These are phyloP conservation scores for Agelaius phoeniceus DNA, from an alignment of 2,113 vertebrate species.

Conservation along the genomic window DNA sequence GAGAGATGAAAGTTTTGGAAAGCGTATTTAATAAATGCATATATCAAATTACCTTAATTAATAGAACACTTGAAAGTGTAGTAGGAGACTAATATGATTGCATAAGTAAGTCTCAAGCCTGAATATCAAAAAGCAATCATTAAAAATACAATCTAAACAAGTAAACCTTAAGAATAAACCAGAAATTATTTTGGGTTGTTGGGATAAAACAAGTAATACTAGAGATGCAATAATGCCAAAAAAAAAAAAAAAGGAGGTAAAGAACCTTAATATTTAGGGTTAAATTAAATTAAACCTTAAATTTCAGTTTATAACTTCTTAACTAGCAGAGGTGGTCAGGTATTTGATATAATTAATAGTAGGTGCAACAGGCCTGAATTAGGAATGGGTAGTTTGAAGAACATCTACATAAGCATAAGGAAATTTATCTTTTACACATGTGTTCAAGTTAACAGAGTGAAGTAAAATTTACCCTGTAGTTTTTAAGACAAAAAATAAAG, in stretches of 20 bases:
- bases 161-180: background rate
- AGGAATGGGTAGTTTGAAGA: background rate
- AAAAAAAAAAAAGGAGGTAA: background rate
- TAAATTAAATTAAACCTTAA: background rate
- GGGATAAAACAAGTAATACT: background rate
- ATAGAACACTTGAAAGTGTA: background rate
- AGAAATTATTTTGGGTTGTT: background rate
- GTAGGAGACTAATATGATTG: background rate
- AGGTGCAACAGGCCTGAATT: background rate
- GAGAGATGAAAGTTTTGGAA: background rate
- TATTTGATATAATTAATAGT: background rate
- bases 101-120: background rate
- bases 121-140: background rate
- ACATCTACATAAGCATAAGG: background rate
- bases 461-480: background rate
- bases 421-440: background rate
- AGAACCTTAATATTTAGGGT: background rate
- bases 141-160: background rate
- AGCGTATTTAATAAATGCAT: background rate
- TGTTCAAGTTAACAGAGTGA: background rate
- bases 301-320: background rate
- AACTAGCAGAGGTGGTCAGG: background rate
- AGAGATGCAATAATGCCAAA: background rate
- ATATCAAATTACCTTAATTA: constrained; percentile 42
- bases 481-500: background rate